phyloP scores from a whole-genome alignment of 2,888 invertebrate genomes.

The Epinotia ramella region DNA sequence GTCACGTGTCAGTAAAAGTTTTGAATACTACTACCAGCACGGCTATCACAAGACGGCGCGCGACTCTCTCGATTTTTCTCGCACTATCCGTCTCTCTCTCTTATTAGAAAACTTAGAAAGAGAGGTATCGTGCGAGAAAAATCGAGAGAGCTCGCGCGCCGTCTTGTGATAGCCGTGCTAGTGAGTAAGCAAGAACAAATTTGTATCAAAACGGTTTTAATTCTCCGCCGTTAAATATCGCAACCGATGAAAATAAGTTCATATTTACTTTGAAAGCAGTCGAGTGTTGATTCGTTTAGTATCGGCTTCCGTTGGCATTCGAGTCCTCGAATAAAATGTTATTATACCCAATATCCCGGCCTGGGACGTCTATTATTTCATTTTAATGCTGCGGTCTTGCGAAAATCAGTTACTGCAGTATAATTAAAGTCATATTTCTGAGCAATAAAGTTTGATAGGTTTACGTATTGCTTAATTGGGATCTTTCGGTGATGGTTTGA shows the following conservation, averaged over 20 bases:
- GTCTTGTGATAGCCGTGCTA: background rate
- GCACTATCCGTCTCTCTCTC: too few species aligned
- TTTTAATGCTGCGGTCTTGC: slow-evolving; percentile 39
- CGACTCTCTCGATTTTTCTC: too few species aligned
- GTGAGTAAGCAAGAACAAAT: slow-evolving; percentile 40
- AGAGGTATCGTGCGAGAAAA: too few species aligned
- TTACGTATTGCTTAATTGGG: background rate
- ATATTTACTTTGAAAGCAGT: slow-evolving; percentile 74
- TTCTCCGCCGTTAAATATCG: slow-evolving; percentile 65
- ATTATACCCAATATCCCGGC: slow-evolving; percentile 42
- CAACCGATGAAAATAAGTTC: slow-evolving; percentile 71
- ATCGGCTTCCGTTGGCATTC: slow-evolving; percentile 70
- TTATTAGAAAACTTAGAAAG: too few species aligned
- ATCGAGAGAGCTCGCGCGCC: too few species aligned
- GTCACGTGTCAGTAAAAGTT: background rate
- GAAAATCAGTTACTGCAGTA: slow-evolving; percentile 27
- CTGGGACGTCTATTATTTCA: slow-evolving; percentile 41
- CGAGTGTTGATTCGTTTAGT: slow-evolving; percentile 75
- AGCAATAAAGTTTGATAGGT: slow-evolving; percentile 31
- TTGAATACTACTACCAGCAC: background rate
- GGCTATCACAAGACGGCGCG: too few species aligned
- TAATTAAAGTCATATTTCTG: slow-evolving; percentile 26
- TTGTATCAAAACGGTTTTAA: slow-evolving; percentile 54
- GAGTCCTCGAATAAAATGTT: slow-evolving; percentile 54
- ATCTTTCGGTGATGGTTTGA: background rate